phyloP scores from a whole-genome alignment of 2,113 vertebrate genomes.

The Otocyon megalotis region DNA sequence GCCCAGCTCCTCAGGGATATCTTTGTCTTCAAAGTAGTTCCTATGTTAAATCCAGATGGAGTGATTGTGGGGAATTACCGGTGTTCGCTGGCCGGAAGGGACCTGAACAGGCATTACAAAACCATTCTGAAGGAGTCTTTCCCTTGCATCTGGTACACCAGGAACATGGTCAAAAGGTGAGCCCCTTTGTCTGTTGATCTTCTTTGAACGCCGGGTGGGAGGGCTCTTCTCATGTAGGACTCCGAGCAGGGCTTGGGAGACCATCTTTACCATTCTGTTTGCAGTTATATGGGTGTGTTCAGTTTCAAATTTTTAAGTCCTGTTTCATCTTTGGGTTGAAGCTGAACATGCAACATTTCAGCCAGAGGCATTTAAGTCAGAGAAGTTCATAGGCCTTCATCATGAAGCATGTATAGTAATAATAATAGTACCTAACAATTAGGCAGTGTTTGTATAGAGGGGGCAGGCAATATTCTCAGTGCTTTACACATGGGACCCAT shows the following conservation, averaged over 20 bases:
- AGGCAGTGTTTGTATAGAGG: neutral
- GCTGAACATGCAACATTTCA: neutral
- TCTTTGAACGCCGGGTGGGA: no score
- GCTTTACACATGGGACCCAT: neutral
- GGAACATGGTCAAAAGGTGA: slow-evolving; percentile 94
- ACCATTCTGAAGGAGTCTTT: slow-evolving; percentile 88
- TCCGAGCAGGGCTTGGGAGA: neutral
- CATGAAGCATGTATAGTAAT: neutral
- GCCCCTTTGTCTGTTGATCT: neutral
- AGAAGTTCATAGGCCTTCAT: neutral
- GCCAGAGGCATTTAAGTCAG: neutral
- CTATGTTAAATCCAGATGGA: slow-evolving; percentile 97
- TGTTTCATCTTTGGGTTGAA: slow-evolving; percentile 8
- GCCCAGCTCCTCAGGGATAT: slow-evolving; percentile 91
- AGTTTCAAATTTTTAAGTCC: slow-evolving; percentile 35
- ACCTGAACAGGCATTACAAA: slow-evolving; percentile 94
- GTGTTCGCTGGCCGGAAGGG: slow-evolving; percentile 93
- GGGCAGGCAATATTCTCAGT: neutral
- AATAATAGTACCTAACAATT: neutral
- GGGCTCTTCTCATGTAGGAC: neutral
- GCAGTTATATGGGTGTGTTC: neutral
- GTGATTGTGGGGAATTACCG: slow-evolving; percentile 96
- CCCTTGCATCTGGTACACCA: slow-evolving; percentile 93
- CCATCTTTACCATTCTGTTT: neutral
- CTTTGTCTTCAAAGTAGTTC: slow-evolving; percentile 96